These are phyloP conservation scores for Dendrolimus kikuchii DNA, from an alignment of 1,140 invertebrate species.

Conservation along the genomic window DNA sequence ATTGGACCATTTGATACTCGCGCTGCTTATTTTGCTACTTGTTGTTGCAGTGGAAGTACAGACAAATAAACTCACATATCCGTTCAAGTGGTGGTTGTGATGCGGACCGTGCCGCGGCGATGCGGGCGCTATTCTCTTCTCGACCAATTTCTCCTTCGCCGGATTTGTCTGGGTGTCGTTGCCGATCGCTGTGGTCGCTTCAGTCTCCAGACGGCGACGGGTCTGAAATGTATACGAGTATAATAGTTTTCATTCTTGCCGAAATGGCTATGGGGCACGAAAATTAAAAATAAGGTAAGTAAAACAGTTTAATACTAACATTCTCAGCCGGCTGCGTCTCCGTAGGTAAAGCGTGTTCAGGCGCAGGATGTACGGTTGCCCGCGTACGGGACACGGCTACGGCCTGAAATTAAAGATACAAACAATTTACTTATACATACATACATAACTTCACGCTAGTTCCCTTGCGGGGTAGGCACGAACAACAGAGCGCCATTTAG, in stretches of 20 bases:
- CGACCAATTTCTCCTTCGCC: slow-evolving; percentile 22
- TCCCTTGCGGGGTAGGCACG: too few relatives aligned
- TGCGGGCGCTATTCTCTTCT: slow-evolving; percentile 21
- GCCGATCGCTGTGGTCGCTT: slow-evolving; percentile 61
- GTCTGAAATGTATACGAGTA: slow-evolving; percentile 29
- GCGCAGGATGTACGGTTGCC: slow-evolving; percentile 37
- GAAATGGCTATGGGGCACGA: slow-evolving; percentile 1
- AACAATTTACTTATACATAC: too few relatives aligned
- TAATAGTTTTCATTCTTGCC: too few relatives aligned
- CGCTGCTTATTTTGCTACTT: too few relatives aligned
- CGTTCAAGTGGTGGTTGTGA: slow-evolving; percentile 37
- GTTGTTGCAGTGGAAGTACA: neutral
- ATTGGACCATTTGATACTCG: too few relatives aligned
- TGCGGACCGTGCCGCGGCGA: slow-evolving; percentile 28
- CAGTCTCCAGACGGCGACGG: slow-evolving; percentile 67
- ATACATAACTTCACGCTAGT: too few relatives aligned
- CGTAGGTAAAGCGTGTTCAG: slow-evolving; percentile 58
- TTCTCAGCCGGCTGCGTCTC: slow-evolving; percentile 70
- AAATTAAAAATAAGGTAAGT: slow-evolving; percentile 13
- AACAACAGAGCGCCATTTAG: too few relatives aligned
- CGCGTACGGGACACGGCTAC: slow-evolving; percentile 18
- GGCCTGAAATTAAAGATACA: slow-evolving; percentile 6
- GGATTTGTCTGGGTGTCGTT: slow-evolving; percentile 64
- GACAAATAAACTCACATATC: slow-evolving; percentile 36
- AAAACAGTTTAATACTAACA: slow-evolving; percentile 47